A percentile compares a stretch with the other conserved stretches of the same genome.
Conservation (phyloP, 2,113 vertebrate species). For the Phodopus roborovskii region DNA sequence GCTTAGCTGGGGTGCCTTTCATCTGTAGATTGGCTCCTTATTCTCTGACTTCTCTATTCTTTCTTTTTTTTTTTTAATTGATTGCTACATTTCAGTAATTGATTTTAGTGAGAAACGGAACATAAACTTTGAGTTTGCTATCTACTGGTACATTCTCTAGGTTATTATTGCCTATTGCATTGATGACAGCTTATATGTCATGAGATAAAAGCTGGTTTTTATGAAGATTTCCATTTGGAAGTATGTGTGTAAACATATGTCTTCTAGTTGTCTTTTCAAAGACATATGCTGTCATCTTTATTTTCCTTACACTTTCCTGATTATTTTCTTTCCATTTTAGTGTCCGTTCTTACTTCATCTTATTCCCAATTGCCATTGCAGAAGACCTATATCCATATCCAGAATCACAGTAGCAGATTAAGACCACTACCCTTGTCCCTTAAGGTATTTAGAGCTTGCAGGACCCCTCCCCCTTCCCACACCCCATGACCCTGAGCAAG, state of each 20-base stretch:
- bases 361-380: not conserved
- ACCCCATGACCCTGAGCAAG: not conserved
- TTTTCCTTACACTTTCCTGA: not conserved
- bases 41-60: slow-evolving; percentile 26
- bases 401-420: not conserved
- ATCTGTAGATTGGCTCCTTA: slow-evolving; percentile 34
- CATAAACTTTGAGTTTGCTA: not conserved
- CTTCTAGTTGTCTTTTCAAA: not conserved
- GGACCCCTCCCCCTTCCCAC: not conserved
- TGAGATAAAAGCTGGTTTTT: not conserved
- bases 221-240: not conserved
- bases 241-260: slow-evolving; percentile 2
- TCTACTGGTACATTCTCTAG: not conserved
- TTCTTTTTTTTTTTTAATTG: slow-evolving; percentile 2
- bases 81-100: not conserved
- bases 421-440: not conserved
- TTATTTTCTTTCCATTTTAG: slow-evolving; percentile 40
- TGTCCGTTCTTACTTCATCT: slow-evolving; percentile 20
- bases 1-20: not conserved
- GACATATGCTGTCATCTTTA: not conserved
- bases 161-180: not conserved
- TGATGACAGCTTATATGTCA: not conserved
- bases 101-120: not conserved
- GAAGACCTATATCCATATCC: not conserved
- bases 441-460: not conserved